Conservation (phyloP, 2,113 vertebrate genomes). For the Alectura lathami region DNA sequence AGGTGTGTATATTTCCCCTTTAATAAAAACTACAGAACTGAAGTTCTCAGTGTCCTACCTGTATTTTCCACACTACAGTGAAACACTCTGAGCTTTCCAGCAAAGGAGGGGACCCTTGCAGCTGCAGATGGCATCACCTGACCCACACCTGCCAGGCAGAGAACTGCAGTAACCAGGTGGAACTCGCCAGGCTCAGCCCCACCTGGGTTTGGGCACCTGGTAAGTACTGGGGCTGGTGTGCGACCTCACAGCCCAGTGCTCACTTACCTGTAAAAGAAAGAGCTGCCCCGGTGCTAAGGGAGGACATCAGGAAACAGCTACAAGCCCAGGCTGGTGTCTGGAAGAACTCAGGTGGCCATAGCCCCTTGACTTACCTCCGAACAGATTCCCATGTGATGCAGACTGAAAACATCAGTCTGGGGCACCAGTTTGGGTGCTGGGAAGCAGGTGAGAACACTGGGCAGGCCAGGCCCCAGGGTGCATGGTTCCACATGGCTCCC, state of each 20-base stretch:
- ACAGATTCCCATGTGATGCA: background rate
- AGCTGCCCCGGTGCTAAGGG: background rate
- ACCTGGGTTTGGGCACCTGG: too few species aligned
- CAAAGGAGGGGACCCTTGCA: rapidly evolving
- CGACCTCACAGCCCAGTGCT: background rate
- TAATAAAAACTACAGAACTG: conserved; percentile 57
- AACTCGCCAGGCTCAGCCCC: background rate
- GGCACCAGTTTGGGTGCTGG: background rate
- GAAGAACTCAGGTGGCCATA: background rate
- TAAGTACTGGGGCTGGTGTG: background rate
- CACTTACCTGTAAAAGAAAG: background rate
- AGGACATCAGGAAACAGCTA: background rate
- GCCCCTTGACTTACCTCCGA: background rate
- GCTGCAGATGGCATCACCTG: background rate
- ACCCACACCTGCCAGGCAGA: background rate
- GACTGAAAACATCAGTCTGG: background rate
- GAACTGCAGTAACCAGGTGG: background rate
- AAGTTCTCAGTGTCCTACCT: background rate
- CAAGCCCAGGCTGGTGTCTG: background rate
- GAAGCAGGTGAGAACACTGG: background rate
- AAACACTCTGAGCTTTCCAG: background rate
- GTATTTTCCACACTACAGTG: background rate
- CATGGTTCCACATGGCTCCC: background rate
- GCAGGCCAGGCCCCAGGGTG: too few species aligned
- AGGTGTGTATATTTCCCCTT: conserved; percentile 56